phyloP scores from a whole-genome alignment of 1,140 invertebrate genomes.

The Lepeophtheirus salmonis region DNA sequence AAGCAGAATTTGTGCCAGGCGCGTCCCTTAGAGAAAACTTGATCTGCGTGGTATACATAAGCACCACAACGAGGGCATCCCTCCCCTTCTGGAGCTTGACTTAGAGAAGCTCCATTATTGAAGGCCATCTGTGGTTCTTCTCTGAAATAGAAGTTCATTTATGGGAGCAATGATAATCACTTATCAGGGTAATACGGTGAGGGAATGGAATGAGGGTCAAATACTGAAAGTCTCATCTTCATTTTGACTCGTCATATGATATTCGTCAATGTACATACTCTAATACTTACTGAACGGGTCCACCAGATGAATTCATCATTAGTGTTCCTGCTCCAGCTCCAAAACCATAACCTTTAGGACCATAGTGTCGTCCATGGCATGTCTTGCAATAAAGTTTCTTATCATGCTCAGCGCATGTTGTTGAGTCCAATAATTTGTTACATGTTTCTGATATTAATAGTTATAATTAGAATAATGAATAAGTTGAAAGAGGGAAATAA shows the following conservation, averaged over 20 bases:
- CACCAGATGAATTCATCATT: slow-evolving; percentile 75
- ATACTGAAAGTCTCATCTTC: slow-evolving; percentile 6
- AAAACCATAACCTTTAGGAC: slow-evolving; percentile 92
- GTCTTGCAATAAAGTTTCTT: slow-evolving; percentile 87
- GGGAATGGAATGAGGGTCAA: too few species aligned
- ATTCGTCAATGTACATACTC: neutral
- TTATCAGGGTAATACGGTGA: too few species aligned
- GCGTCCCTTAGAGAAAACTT: slow-evolving; percentile 30
- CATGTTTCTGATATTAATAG: slow-evolving; percentile 53
- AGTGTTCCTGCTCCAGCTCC: slow-evolving; percentile 91
- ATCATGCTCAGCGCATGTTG: slow-evolving; percentile 89
- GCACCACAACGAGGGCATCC: slow-evolving; percentile 74
- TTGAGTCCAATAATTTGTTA: slow-evolving; percentile 90
- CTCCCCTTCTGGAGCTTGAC: slow-evolving; percentile 47
- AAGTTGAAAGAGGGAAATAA: too few species aligned
- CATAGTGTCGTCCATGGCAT: slow-evolving; percentile 92
- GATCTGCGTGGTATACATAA: slow-evolving; percentile 52
- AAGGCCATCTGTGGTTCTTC: too few species aligned
- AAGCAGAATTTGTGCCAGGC: slow-evolving; percentile 37
- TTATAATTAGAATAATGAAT: neutral
- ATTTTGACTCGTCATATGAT: neutral
- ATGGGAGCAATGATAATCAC: too few species aligned
- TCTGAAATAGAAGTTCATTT: neutral
- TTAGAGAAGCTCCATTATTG: neutral
- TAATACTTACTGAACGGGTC: slow-evolving; percentile 37